A percentile compares a stretch with the other conserved stretches of the same genome.
Evolutionary conservation across 2,888 invertebrate genomes (phyloP).

Genomic region (Chrysolina oricalcia): DNA sequence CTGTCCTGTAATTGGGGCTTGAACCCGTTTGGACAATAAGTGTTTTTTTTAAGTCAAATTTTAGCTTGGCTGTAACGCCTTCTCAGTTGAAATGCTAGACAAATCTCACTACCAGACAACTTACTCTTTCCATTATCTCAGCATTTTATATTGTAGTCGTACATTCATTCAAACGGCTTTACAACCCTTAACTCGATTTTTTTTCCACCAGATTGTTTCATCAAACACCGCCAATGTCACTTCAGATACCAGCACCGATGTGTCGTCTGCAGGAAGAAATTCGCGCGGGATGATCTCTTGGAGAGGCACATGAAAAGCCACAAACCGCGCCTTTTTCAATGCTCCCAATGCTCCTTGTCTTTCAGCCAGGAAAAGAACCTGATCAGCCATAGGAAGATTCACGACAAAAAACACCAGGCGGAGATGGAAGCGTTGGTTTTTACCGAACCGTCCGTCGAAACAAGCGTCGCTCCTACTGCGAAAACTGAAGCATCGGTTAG

Average conservation of each 20-base stretch:
- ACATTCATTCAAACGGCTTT: background rate
- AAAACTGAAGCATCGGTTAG: background rate
- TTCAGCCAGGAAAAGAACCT: conserved; percentile 2
- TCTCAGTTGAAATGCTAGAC: too few relatives aligned
- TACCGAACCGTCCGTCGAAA: background rate
- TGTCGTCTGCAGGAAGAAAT: background rate
- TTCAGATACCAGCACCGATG: background rate
- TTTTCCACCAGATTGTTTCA: background rate
- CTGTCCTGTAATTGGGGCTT: too few relatives aligned
- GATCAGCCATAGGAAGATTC: background rate
- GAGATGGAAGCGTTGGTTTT: background rate
- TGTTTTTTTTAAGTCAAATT: too few relatives aligned
- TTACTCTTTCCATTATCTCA: too few relatives aligned
- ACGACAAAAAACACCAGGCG: background rate
- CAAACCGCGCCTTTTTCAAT: background rate
- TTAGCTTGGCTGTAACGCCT: too few relatives aligned
- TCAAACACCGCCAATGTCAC: background rate
- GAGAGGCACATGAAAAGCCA: background rate
- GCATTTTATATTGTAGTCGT: too few relatives aligned
- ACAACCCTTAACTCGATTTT: background rate
- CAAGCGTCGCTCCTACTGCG: background rate
- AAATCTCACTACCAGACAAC: too few relatives aligned
- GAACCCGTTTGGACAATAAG: too few relatives aligned
- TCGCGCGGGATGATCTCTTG: background rate
- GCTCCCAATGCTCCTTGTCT: background rate